Base-by-base conservation (phyloP, 1,140 invertebrate genomes). In the Venturia canescens region DNA sequence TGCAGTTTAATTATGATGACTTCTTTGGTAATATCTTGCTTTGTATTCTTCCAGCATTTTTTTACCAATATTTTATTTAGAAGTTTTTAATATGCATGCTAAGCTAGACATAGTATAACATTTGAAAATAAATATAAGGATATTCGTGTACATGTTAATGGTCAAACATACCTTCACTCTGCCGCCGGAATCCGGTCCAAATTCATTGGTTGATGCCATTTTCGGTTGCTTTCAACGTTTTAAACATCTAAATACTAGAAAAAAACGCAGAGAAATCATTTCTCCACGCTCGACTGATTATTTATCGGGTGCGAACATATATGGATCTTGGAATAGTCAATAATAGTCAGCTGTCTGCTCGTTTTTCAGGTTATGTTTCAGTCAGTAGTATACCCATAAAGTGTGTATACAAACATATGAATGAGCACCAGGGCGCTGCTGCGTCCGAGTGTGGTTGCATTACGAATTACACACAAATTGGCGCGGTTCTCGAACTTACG, bases 101-200 rank as follows among this genome's bases (percentile, higher is more conserved):
- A n/a, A n/a, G n/a, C n/a, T n/a, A n/a, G n/a, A n/a, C n/a, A n/a
- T n/a, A 76, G 27, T 9, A 11, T 5, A 9, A 11, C 38, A 13
- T 44, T 44, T 44, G 38, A 44, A 44, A 13, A 76, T 57, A 1
- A 21, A 67, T n/a, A 44, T 60, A 66, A 18, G 38, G 70, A 78
- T 66, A 63, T 63, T 6, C 38, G 38, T 13, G 38, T 44, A 9
- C 4, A 57, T 13, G 18, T 63, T 21, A 63, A 63, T 57, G 18
- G 29, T n/a, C 50, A 60, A 67, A 34, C 27, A 76, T 78, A 96
- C 95, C 91, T 97, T 97, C 2, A 96, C 91, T 89, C 96, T 92
- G 1, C 96, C 96, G 15, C 96, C 96, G 18, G 96, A 96, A 91
- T 97, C 96, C 0, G 96, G 95, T 2, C 95, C 96, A 88, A 96